Evolutionary conservation across 2,113 vertebrate species (phyloP), one percentile per base, ranked within the genome.

Genomic region (Podocnemis expansa): DNA sequence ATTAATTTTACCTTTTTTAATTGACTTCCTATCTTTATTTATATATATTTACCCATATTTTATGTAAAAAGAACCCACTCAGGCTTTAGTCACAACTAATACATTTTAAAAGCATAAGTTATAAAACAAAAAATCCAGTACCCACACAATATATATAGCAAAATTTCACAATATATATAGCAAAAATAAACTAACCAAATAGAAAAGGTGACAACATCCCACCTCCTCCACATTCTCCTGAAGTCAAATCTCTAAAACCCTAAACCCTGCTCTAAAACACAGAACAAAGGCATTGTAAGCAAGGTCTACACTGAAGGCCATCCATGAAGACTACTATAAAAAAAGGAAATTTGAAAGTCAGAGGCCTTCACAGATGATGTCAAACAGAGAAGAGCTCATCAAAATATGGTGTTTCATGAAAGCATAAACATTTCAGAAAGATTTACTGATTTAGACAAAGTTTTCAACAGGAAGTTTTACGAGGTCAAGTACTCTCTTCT

Each of bases 381-480:
- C 95, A 52, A 92, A 76, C 8, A 55, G 41, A 45, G 81, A 60
- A 45, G 89, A 79, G 16, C 75, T 82, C 91, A 58, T 58, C 63
- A 89, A 92, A 95, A 92, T 47, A 31, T 5, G 13, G 2, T n/a
- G 0, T 10, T 93, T 92, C 84, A 89, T 22, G 43, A 52, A 92
- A 91, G 38, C 60, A 25, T 55, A 87, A 47, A 81, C 3, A 12
- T 89, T 95, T 80, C 82, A 10, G 34, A 45, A 29, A 49, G 81
- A 49, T 87, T 73, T 94, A 90, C 87, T 94, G 91, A 96, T 94
- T 95, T 94, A 88, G 89, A 87, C 75, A 43, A 89, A 92, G 25
- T 92, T 93, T 92, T 94, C 38, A 82, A 6, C 85, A 75, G 89
- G 0, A 0, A 88, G 60, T 80, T 81, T 94, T 95, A 83, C 91